These are phyloP conservation scores for Myioborus melanocephalus DNA, from an alignment of 2,797 vertebrate genomes.

Conservation along the genomic window DNA sequence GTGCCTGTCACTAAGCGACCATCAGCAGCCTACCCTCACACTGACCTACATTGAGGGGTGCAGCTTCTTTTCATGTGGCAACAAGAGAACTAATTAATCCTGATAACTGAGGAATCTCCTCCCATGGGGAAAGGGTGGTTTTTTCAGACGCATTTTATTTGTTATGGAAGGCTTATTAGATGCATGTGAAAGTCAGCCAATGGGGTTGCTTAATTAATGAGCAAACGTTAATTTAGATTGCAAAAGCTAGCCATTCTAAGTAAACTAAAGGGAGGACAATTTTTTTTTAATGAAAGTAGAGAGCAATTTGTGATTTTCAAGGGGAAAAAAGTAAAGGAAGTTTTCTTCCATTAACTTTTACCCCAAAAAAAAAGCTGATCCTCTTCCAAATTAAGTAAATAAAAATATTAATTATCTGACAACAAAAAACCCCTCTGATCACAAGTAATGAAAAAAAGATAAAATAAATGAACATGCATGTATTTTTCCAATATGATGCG, in stretches of 20 bases:
- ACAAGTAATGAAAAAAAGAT: background rate
- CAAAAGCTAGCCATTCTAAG: background rate
- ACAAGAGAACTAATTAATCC: constrained; percentile 69
- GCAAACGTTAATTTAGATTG: background rate
- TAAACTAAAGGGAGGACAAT: background rate
- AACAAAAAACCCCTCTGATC: background rate
- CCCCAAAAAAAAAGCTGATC: background rate
- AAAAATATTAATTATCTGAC: background rate
- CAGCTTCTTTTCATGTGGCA: constrained; percentile 62
- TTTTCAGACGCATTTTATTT: background rate
- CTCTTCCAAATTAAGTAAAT: background rate
- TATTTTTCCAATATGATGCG: background rate
- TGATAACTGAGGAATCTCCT: constrained; percentile 60
- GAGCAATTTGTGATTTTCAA: background rate
- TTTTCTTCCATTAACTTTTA: background rate
- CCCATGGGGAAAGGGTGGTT: background rate
- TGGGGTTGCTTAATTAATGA: background rate
- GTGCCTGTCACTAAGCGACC: constrained; percentile 68
- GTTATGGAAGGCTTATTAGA: constrained; percentile 20
- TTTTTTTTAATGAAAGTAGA: background rate
- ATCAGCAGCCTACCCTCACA: constrained; percentile 67
- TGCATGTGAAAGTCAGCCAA: background rate
- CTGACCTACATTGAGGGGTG: constrained; percentile 59
- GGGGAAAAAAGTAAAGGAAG: background rate
- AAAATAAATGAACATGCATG: background rate